phyloP scores from a whole-genome alignment of 2,888 invertebrate genomes.

The Euspilapteryx auroguttella region DNA sequence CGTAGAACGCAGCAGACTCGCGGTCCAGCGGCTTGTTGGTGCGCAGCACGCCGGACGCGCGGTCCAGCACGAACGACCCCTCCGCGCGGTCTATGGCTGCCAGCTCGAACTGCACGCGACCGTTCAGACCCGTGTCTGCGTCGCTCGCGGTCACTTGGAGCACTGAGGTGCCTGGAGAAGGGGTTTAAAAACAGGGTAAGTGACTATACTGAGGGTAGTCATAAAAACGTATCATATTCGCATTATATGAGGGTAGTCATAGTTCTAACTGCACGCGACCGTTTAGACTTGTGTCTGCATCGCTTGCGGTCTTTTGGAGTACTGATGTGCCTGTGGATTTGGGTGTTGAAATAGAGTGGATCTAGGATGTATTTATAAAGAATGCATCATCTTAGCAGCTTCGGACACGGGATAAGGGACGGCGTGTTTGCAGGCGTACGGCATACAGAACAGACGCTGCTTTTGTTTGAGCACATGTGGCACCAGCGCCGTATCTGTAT shows the following conservation, averaged over 20 bases:
- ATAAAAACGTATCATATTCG: too few species aligned
- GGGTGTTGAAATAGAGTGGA: too few species aligned
- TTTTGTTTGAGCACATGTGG: too few species aligned
- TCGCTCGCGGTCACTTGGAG: constrained; percentile 81
- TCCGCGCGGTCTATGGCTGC: constrained; percentile 76
- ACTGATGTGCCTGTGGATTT: constrained; percentile 65
- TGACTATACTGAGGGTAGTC: too few species aligned
- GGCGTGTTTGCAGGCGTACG: too few species aligned
- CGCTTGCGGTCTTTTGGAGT: constrained; percentile 77
- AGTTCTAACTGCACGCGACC: constrained; percentile 85
- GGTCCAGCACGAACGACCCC: constrained; percentile 90
- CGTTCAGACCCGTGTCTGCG: constrained; percentile 85
- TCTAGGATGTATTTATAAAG: too few species aligned
- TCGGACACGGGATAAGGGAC: too few species aligned
- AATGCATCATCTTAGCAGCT: too few species aligned
- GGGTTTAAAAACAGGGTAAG: neutral
- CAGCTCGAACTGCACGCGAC: constrained; percentile 79
- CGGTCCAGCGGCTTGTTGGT: constrained; percentile 89
- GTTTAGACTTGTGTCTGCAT: constrained; percentile 85
- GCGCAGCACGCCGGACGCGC: constrained; percentile 87
- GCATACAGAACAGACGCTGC: too few species aligned
- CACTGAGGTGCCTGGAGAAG: constrained; percentile 65
- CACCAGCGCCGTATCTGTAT: too few species aligned
- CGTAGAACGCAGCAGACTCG: constrained; percentile 85
- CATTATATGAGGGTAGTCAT: too few species aligned